Conservation (phyloP, 2,888 invertebrate genomes). For the Drosophila tripunctata region DNA sequence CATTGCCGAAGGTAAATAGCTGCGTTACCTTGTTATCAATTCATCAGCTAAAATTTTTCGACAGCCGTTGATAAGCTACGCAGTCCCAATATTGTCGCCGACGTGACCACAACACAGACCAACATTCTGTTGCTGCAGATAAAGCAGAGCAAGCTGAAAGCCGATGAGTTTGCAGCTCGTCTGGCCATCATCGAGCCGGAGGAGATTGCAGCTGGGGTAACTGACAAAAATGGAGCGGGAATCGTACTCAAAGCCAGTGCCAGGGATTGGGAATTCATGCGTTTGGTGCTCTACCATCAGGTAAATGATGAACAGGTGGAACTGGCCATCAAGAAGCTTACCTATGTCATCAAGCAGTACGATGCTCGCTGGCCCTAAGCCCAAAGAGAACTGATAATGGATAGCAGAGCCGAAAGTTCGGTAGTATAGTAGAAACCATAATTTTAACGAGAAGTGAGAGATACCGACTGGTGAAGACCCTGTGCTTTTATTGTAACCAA, state of each 20-base stretch:
- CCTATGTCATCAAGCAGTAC: slow-evolving; percentile 88
- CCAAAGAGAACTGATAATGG: too few species aligned
- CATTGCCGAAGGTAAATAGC: slow-evolving; percentile 88
- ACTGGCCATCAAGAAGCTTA: slow-evolving; percentile 89
- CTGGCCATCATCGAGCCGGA: slow-evolving; percentile 84
- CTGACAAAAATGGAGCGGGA: slow-evolving; percentile 80
- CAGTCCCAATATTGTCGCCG: slow-evolving; percentile 87
- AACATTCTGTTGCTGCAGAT: slow-evolving; percentile 90
- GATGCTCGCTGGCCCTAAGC: slow-evolving; percentile 79
- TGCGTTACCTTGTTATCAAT: neutral
- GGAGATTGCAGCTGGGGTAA: slow-evolving; percentile 85
- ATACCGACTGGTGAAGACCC: too few species aligned
- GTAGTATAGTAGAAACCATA: too few species aligned
- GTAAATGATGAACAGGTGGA: slow-evolving; percentile 88
- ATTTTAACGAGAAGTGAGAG: too few species aligned
- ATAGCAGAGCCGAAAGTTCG: too few species aligned
- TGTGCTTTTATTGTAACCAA: too few species aligned
- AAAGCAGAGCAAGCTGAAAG: slow-evolving; percentile 85
- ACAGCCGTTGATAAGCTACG: slow-evolving; percentile 87
- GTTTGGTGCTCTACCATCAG: slow-evolving; percentile 90
- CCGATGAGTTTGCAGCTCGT: slow-evolving; percentile 86
- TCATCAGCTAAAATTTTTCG: neutral
- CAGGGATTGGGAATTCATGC: slow-evolving; percentile 86
- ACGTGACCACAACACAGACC: slow-evolving; percentile 87
- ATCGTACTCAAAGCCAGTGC: slow-evolving; percentile 87